Percentiles rank a stretch among this genome's conserved stretches.
These are phyloP conservation scores for Gallinago jamesoni DNA, from an alignment of 2,113 vertebrate species.

Conservation along the genomic window DNA sequence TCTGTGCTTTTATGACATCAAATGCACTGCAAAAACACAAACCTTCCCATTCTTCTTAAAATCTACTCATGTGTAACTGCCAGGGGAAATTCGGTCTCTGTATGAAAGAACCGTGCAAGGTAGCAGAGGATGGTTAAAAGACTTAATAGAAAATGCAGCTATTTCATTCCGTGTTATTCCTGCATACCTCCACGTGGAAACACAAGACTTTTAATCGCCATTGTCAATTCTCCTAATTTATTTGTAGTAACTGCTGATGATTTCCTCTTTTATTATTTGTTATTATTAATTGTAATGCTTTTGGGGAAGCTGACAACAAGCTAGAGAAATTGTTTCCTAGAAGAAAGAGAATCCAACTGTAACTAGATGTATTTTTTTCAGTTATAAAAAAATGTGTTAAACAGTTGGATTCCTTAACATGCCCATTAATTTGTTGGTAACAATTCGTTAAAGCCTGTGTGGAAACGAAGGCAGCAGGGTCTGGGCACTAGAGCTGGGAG, in stretches of 20 bases:
- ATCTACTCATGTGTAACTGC: not conserved
- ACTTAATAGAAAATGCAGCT: not conserved
- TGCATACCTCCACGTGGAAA: not conserved
- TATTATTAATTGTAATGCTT: not conserved
- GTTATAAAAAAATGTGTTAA: not conserved
- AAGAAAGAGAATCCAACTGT: not conserved
- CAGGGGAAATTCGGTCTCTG: not conserved
- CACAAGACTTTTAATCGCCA: not conserved
- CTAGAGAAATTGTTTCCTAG: not conserved
- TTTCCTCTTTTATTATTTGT: not conserved
- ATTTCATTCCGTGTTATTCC: not conserved
- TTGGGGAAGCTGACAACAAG: not conserved
- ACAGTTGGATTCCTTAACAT: not conserved
- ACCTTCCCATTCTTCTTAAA: not conserved
- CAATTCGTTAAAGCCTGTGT: not conserved
- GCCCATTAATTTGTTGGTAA: not conserved
- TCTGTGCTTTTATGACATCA: not conserved
- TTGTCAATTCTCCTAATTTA: not conserved
- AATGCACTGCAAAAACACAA: not conserved
- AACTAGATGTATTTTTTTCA: not conserved
- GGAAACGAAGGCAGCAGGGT: not conserved
- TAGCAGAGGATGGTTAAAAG: not conserved
- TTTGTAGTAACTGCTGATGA: not conserved
- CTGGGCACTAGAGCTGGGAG: not conserved
- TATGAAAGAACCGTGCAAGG: not conserved